Evolutionary conservation across 2,888 invertebrate genomes (phyloP).

Genomic region (Cephus spinipes): DNA sequence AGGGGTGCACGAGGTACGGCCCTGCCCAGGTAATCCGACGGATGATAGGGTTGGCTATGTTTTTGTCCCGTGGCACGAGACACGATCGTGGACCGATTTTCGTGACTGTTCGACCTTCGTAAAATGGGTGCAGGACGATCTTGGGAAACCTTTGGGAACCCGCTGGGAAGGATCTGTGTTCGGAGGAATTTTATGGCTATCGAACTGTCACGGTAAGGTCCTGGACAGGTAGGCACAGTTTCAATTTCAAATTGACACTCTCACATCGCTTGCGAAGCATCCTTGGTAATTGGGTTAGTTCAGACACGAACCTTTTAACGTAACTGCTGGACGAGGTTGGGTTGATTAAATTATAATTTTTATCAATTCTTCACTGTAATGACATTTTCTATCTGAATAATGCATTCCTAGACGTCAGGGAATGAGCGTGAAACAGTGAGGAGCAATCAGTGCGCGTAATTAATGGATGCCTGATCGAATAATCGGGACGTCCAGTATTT

Average conservation of each 20-base stretch:
- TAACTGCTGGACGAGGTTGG: not conserved
- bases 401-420: not conserved
- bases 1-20: not conserved
- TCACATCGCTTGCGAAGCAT: not conserved
- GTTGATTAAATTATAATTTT: not conserved
- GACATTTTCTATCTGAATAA: not conserved
- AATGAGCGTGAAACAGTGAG: not conserved
- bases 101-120: constrained; percentile 39
- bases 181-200: not conserved
- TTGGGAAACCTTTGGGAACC: not conserved
- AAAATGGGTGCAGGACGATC: constrained; percentile 30
- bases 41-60: not conserved
- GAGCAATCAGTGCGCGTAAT: not conserved
- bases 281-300: not conserved
- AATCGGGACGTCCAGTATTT: not conserved
- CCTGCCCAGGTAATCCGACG: not conserved
- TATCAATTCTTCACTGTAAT: not conserved
- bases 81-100: not conserved
- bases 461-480: not conserved
- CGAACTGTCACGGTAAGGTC: constrained; percentile 22
- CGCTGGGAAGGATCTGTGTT: not conserved
- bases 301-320: not conserved
- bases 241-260: constrained; percentile 36
- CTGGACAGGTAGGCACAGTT: constrained; percentile 30
- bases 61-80: not conserved